Evolutionary conservation across 1,140 invertebrate genomes (phyloP).

Genomic region (Pristionchus pacificus): DNA sequence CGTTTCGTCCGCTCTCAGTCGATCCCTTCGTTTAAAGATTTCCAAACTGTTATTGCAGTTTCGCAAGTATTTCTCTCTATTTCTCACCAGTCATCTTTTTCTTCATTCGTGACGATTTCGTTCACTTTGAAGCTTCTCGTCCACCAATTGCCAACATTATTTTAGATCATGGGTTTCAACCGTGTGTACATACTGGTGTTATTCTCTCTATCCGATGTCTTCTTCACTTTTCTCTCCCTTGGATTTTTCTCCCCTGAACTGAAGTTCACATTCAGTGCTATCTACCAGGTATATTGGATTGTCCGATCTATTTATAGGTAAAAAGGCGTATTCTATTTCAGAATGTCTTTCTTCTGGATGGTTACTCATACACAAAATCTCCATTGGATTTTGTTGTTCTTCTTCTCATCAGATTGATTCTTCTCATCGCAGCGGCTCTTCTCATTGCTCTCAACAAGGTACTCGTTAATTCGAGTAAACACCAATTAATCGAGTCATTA

Average conservation of each 20-base stretch:
- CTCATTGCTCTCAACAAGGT: not conserved
- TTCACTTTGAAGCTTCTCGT: too few relatives aligned
- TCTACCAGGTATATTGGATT: not conserved
- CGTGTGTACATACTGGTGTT: too few relatives aligned
- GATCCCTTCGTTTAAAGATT: too few relatives aligned
- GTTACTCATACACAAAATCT: conserved; percentile 9
- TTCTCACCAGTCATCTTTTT: too few relatives aligned
- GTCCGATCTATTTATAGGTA: not conserved
- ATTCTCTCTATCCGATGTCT: too few relatives aligned
- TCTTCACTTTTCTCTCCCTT: not conserved
- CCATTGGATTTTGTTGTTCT: conserved; percentile 15
- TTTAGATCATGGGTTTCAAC: too few relatives aligned
- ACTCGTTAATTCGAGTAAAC: not conserved
- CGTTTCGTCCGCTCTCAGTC: too few relatives aligned
- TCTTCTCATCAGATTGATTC: not conserved
- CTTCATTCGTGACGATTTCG: too few relatives aligned
- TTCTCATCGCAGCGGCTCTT: not conserved
- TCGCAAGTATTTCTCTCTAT: too few relatives aligned
- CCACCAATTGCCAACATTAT: too few relatives aligned
- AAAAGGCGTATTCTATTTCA: not conserved
- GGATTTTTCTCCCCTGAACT: not conserved
- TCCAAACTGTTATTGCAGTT: too few relatives aligned
- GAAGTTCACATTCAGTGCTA: not conserved
- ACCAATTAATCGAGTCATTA: not conserved
- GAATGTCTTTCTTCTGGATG: conserved; percentile 11